A percentile compares a stretch with the other conserved stretches of the same genome.
These are phyloP conservation scores for Brachyopa scutellaris DNA, from an alignment of 2,888 invertebrate species.

Conservation along the genomic window DNA sequence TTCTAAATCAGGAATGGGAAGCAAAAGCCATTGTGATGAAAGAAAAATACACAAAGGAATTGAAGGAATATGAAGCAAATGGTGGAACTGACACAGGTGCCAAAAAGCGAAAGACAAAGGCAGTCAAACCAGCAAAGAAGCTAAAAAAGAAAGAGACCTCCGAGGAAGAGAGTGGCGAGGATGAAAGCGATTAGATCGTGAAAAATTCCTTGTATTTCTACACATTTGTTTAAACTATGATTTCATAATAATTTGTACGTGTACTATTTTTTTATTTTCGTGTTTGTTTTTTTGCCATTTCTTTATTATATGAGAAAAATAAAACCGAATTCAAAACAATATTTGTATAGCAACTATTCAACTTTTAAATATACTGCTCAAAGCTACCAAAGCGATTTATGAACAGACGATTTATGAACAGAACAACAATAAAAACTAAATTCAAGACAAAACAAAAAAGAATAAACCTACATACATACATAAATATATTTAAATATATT, in stretches of 20 bases:
- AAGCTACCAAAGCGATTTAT: no score
- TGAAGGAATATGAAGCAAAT: constrained; percentile 94
- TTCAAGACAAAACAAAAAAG: constrained; percentile 12
- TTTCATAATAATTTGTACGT: constrained; percentile 59
- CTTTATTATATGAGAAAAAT: constrained; percentile 6
- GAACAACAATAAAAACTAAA: constrained; percentile 3
- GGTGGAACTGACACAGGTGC: constrained; percentile 86
- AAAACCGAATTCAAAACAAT: constrained; percentile 23
- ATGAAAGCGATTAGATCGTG: constrained; percentile 85
- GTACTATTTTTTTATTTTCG: constrained; percentile 22
- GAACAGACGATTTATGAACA: no score
- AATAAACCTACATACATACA: constrained; percentile 50
- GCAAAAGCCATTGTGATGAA: constrained; percentile 93
- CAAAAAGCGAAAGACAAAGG: constrained; percentile 84
- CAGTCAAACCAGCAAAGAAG: constrained; percentile 80
- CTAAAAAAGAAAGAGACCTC: constrained; percentile 86
- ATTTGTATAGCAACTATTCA: constrained; percentile 48
- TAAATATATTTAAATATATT: constrained; percentile 36
- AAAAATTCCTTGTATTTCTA: constrained; percentile 51
- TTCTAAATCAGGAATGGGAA: constrained; percentile 90
- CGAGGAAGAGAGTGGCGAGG: constrained; percentile 85
- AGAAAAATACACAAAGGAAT: constrained; percentile 92
- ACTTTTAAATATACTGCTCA: constrained; percentile 34
- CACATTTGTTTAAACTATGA: constrained; percentile 60
- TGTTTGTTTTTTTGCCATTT: constrained; percentile 19